These are phyloP conservation scores for Phaonia tiefii DNA, from an alignment of 2,888 invertebrate genomes.

Conservation along the genomic window DNA sequence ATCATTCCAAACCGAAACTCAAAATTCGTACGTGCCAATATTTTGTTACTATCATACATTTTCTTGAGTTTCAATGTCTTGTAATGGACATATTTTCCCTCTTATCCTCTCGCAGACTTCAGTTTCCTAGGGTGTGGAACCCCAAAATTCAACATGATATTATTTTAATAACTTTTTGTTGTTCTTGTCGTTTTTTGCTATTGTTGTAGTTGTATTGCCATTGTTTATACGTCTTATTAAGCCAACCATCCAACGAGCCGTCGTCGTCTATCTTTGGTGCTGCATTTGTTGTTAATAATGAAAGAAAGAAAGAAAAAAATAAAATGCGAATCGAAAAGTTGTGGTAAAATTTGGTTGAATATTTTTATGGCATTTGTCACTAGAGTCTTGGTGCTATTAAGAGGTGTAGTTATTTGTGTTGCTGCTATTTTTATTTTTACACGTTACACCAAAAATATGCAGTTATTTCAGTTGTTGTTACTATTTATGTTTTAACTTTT, in stretches of 20 bases:
- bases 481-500: background rate
- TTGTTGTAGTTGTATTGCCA: background rate
- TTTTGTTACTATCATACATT: background rate
- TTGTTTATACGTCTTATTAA: no score
- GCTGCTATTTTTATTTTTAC: constrained; percentile 1
- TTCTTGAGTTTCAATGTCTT: constrained; percentile 4
- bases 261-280: no score
- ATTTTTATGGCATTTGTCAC: constrained; percentile 18
- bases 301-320: no score
- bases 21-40: constrained; percentile 30
- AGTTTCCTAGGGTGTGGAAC: no score
- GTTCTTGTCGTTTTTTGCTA: background rate
- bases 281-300: no score
- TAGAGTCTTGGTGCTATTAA: background rate
- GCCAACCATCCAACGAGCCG: no score
- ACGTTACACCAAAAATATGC: constrained; percentile 30
- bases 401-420: constrained; percentile 1
- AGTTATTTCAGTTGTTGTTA: constrained; percentile 24
- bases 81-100: constrained; percentile 11
- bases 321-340: background rate
- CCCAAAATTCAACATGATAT: background rate
- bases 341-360: background rate
- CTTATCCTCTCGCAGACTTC: constrained; percentile 4
- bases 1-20: no score
- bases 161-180: background rate